Conservation (phyloP, 2,113 vertebrate genomes). For the Sturnus vulgaris region DNA sequence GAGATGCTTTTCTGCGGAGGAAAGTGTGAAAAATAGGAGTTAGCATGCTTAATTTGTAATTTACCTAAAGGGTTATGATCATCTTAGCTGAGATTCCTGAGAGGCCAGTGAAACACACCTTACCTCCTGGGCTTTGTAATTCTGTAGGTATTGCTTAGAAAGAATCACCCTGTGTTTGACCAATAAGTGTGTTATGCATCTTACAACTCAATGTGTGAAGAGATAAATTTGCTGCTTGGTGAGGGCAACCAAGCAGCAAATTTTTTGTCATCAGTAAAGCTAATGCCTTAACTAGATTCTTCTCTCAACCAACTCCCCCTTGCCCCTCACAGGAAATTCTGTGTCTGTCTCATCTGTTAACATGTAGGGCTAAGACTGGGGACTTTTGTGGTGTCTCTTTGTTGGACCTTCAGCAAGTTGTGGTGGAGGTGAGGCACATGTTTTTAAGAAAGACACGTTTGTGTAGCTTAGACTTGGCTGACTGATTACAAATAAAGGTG, state of each 20-base stretch:
- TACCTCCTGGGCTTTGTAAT: neutral
- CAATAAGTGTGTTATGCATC: neutral
- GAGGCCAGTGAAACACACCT: neutral
- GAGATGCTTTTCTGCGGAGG: neutral
- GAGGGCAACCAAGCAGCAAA: neutral
- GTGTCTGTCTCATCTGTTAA: neutral
- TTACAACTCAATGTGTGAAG: neutral
- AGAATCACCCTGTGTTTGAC: neutral
- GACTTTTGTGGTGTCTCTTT: neutral
- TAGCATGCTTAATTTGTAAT: constrained; percentile 34
- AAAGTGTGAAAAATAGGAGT: neutral
- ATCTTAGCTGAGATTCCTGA: neutral
- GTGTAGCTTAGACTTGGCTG: neutral
- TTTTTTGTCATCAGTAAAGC: neutral
- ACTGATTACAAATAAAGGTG: neutral
- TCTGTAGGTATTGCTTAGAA: neutral
- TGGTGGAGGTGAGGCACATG: neutral
- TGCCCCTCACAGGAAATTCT: neutral
- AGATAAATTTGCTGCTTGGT: neutral
- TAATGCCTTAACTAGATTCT: neutral
- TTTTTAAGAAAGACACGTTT: neutral
- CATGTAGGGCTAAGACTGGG: rapidly evolving
- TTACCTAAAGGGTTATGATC: neutral
- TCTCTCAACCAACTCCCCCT: neutral
- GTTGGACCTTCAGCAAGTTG: neutral